These are phyloP conservation scores for Manis pentadactyla DNA, from an alignment of 2,797 vertebrate genomes.

Conservation along the genomic window DNA sequence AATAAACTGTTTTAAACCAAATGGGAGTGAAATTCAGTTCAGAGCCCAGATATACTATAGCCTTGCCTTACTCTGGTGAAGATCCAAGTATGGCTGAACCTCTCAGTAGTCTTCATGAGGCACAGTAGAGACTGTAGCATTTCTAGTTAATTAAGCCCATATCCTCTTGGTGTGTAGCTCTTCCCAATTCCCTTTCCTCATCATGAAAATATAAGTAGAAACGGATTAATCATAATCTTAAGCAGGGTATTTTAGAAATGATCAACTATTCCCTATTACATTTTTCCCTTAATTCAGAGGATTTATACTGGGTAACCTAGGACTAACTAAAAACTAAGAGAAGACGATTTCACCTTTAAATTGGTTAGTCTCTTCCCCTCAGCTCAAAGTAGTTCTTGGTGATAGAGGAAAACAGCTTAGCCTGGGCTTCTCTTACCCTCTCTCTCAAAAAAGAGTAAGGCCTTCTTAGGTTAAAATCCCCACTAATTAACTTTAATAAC, in stretches of 20 bases:
- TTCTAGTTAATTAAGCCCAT: not conserved
- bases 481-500: not conserved
- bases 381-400: not conserved
- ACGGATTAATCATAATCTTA: not conserved
- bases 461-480: conserved; percentile 18
- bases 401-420: not conserved
- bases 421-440: not conserved
- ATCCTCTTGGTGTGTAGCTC: not conserved
- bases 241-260: not conserved
- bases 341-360: not conserved
- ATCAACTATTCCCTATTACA: not conserved
- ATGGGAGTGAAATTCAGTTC: not conserved
- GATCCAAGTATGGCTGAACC: not conserved
- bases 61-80: conserved; percentile 12
- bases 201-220: conserved; percentile 36
- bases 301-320: not conserved
- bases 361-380: not conserved
- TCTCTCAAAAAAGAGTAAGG: conserved; percentile 13
- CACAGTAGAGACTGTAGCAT: not conserved
- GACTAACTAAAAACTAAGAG: conserved; percentile 2
- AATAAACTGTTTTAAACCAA: not conserved
- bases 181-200: not conserved
- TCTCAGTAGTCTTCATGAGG: not conserved
- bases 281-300: conserved; percentile 13
- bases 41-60: not conserved